A percentile compares a stretch with the other conserved stretches of the same genome.
Conservation (phyloP, 2,888 invertebrate genomes). For the Phortica okadai region DNA sequence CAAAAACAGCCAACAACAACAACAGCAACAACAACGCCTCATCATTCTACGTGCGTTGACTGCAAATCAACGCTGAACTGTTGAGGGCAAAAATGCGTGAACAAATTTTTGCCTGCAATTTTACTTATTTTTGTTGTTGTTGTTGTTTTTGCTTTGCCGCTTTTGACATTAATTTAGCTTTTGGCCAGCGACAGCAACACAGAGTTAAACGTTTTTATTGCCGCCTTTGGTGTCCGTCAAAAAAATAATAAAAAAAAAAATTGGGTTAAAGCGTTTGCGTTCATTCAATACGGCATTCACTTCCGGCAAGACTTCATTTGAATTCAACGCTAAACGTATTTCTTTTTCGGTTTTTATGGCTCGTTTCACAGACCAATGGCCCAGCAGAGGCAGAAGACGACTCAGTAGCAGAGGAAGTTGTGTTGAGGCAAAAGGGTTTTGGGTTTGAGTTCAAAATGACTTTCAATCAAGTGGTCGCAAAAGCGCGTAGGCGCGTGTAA, state of each 20-base stretch:
- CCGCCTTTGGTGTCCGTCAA: slow-evolving; percentile 26
- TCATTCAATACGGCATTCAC: not conserved
- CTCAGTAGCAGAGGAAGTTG: too few relatives aligned
- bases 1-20: not conserved
- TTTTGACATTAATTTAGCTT: not conserved
- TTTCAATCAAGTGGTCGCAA: too few relatives aligned
- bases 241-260: not conserved
- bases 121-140: too few relatives aligned
- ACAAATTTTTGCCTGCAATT: not conserved
- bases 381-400: not conserved
- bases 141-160: too few relatives aligned
- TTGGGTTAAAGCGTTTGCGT: slow-evolving; percentile 9
- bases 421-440: too few relatives aligned
- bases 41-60: too few relatives aligned
- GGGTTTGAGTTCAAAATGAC: too few relatives aligned
- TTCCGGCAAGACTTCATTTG: not conserved
- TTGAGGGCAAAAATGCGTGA: not conserved
- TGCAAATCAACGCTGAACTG: too few relatives aligned
- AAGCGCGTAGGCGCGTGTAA: too few relatives aligned
- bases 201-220: slow-evolving; percentile 24
- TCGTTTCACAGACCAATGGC: slow-evolving; percentile 32
- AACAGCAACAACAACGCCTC: not conserved
- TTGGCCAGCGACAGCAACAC: not conserved
- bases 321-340: not conserved
- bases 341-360: slow-evolving; percentile 26